Conservation (phyloP, 2,797 vertebrate genomes). For the Cyclopterus lumpus region DNA sequence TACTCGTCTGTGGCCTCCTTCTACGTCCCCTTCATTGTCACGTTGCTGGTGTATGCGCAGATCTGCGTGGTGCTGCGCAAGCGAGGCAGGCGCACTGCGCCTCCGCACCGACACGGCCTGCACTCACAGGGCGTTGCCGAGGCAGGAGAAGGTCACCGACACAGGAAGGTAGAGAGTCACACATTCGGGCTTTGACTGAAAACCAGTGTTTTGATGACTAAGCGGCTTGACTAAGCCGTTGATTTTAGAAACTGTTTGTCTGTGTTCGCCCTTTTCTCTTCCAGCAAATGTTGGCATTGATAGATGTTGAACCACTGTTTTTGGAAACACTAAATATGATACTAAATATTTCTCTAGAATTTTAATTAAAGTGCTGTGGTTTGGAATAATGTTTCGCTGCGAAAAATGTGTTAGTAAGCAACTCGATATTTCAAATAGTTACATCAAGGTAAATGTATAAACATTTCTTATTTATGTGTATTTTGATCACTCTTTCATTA, state of each 20-base stretch:
- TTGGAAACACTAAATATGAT: too few species aligned
- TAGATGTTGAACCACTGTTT: not conserved
- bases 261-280: not conserved
- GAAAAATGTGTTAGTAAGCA: not conserved
- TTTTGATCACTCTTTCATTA: not conserved
- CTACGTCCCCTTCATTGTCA: conserved; percentile 86
- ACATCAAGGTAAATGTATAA: too few species aligned
- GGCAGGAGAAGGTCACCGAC: conserved; percentile 58
- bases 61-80: conserved; percentile 85
- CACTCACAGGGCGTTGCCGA: conserved; percentile 44
- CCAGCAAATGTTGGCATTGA: not conserved
- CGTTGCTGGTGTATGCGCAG: conserved; percentile 84
- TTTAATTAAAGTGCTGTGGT: not conserved
- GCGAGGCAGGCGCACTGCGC: conserved; percentile 80
- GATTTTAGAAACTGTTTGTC: not conserved
- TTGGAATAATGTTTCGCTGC: not conserved
- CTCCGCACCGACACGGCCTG: conserved; percentile 65
- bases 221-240: too few species aligned
- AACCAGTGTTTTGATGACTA: not conserved
- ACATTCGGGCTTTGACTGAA: not conserved
- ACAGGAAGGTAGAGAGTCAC: conserved; percentile 71
- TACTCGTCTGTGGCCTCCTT: conserved; percentile 88
- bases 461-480: not conserved
- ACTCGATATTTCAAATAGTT: not conserved
- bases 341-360: too few species aligned